Evolutionary conservation across 2,797 vertebrate species (phyloP).

Genomic region (Trematomus bernacchii): DNA sequence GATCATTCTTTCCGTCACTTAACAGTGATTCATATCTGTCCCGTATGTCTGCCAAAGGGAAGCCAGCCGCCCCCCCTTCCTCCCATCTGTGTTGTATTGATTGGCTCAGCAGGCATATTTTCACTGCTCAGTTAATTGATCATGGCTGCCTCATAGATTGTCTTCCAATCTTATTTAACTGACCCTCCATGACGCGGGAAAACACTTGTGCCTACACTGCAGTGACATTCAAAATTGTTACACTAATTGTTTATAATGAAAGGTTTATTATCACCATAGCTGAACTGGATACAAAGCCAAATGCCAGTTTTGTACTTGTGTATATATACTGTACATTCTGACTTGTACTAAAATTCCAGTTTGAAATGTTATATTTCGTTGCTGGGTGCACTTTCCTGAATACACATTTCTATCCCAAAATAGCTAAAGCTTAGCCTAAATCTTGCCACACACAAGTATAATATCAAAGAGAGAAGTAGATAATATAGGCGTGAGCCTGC

Average conservation of each 20-base stretch:
- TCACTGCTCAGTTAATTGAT: conserved; percentile 72
- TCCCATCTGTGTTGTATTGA: conserved; percentile 63
- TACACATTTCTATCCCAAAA: conserved; percentile 45
- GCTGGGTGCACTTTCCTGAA: conserved; percentile 20
- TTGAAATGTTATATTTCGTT: conserved; percentile 29
- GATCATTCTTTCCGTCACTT: conserved; percentile 29
- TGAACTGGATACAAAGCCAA: conserved; percentile 59
- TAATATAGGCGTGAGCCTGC: conserved; percentile 66
- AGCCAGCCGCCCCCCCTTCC: neutral
- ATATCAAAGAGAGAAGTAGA: conserved; percentile 74
- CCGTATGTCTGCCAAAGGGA: conserved; percentile 6
- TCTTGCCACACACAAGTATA: conserved; percentile 46
- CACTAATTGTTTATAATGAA: conserved; percentile 73
- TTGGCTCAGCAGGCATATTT: conserved; percentile 41
- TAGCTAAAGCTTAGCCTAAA: conserved; percentile 63
- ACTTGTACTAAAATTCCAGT: conserved; percentile 14
- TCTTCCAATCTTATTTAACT: conserved; percentile 55
- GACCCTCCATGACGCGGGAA: conserved; percentile 62
- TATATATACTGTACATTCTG: conserved; percentile 6
- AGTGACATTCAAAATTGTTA: conserved; percentile 52
- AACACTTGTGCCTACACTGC: conserved; percentile 51
- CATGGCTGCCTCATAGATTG: conserved; percentile 58
- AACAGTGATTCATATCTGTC: conserved; percentile 56
- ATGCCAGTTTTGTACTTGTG: conserved; percentile 17
- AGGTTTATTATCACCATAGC: conserved; percentile 50